phyloP scores from a whole-genome alignment of 2,888 invertebrate genomes.

The Harpagoxenus sublaevis region DNA sequence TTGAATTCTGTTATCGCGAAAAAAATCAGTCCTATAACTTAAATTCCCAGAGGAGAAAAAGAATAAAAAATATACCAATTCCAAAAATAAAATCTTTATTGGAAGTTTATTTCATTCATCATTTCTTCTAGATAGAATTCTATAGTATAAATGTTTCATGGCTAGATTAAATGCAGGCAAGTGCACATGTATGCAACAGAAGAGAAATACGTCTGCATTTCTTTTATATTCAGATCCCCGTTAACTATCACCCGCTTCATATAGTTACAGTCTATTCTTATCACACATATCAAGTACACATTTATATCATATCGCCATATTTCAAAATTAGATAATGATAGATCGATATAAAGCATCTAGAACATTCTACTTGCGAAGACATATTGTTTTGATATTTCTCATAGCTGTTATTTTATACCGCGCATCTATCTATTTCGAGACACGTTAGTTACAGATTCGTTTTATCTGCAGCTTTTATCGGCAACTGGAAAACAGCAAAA shows the following conservation, averaged over 20 bases:
- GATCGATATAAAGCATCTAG: not conserved
- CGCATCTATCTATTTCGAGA: conserved; percentile 18
- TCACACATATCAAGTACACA: not conserved
- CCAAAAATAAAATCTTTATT: conserved; percentile 21
- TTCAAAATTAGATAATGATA: conserved; percentile 10
- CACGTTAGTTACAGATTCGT: not conserved
- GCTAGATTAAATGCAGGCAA: not conserved
- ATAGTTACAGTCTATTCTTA: not conserved
- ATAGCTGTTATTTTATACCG: not conserved
- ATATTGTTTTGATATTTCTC: not conserved
- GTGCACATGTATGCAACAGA: not conserved
- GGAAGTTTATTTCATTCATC: not conserved
- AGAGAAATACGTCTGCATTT: not conserved
- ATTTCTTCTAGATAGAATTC: not conserved
- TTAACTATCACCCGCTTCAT: not conserved
- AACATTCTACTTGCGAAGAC: not conserved
- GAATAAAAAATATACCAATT: not conserved
- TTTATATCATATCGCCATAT: not conserved
- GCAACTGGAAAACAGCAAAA: not conserved
- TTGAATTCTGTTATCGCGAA: not conserved
- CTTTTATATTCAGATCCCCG: not conserved
- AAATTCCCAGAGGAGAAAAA: not conserved
- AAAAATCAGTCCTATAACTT: not conserved
- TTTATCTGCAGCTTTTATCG: conserved; percentile 8
- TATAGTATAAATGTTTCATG: not conserved